A percentile compares a stretch with the other conserved stretches of the same genome.
Conservation (phyloP, 1,140 invertebrate species). For the Drosophila insularis region DNA sequence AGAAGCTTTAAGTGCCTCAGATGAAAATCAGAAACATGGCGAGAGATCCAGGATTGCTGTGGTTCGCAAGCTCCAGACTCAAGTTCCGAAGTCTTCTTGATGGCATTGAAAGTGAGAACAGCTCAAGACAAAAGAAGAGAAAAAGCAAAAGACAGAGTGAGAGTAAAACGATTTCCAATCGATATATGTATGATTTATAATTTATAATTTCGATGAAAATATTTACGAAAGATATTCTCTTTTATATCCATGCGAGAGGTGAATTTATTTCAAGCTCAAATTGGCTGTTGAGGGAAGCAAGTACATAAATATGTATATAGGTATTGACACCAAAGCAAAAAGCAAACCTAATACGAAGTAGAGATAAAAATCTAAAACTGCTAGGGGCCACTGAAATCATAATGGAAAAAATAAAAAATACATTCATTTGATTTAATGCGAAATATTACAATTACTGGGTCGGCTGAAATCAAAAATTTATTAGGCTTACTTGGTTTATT, state of each 20-base stretch:
- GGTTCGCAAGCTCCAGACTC: not conserved
- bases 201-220: not conserved
- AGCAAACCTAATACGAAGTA: too few relatives aligned
- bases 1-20: conserved; percentile 9
- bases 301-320: too few relatives aligned
- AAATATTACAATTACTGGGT: too few relatives aligned
- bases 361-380: too few relatives aligned
- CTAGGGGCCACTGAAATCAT: too few relatives aligned
- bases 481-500: too few relatives aligned
- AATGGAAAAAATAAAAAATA: too few relatives aligned
- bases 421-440: too few relatives aligned
- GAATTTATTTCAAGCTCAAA: not conserved
- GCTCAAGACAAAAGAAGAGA: not conserved
- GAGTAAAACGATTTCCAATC: not conserved
- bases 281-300: too few relatives aligned
- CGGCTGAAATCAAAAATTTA: too few relatives aligned
- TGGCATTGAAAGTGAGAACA: not conserved
- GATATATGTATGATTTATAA: conserved; percentile 1
- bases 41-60: not conserved
- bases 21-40: not conserved
- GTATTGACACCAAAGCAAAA: too few relatives aligned
- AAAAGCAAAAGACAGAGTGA: not conserved
- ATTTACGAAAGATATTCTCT: not conserved
- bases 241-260: not conserved
- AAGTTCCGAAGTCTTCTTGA: not conserved